Evolutionary conservation across 2,113 vertebrate genomes (phyloP), one percentile per base, ranked within the genome.

Genomic region (Phylloscopus trochilus): DNA sequence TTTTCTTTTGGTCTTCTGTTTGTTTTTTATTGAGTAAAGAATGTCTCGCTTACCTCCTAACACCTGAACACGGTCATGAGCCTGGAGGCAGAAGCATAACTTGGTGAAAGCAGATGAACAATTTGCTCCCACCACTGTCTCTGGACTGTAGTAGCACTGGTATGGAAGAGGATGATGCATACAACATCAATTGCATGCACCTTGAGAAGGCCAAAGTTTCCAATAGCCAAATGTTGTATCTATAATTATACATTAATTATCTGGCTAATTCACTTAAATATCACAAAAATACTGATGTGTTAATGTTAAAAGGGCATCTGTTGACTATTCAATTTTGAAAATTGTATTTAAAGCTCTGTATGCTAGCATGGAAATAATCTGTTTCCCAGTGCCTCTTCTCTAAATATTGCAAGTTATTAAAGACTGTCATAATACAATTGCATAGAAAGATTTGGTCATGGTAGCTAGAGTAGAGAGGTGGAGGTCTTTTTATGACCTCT

Each of bases 61-160:
- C 6, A 8, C 33, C 9, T 53, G 20, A 16, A 7, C 21, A 0
- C 15, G 18, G 23, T 41, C 11, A 27, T 44, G 41, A 18, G 31
- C 52, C 66, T 49, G 67, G 56, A 70, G 24, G 67, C 56, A 75
- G 60, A 56, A 78, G 35, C 13, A 1, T n/a, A 6, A 14, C 37
- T 68, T 1, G 1, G 30, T 53, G 68, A 21, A 44, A 79, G 27
- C 59, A 60, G 30, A 20, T 49, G 15, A 73, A 37, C 44, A 64
- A 1, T 74, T 73, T 18, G 28, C 55, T 77, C 49, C 3, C 2
- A 13, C 31, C 1, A 0, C 15, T 44, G 13, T 72, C 18, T 67
- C 28, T 78, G 82, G 30, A 5, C 24, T 69, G 28, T 49, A 58
- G 35, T 10, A 33, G 22, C 28, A 12, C 76, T 66, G 30, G 5